Evolutionary conservation across 2,888 invertebrate genomes (phyloP), one percentile per base, ranked within the genome.

Genomic region (Leptinotarsa juncta): DNA sequence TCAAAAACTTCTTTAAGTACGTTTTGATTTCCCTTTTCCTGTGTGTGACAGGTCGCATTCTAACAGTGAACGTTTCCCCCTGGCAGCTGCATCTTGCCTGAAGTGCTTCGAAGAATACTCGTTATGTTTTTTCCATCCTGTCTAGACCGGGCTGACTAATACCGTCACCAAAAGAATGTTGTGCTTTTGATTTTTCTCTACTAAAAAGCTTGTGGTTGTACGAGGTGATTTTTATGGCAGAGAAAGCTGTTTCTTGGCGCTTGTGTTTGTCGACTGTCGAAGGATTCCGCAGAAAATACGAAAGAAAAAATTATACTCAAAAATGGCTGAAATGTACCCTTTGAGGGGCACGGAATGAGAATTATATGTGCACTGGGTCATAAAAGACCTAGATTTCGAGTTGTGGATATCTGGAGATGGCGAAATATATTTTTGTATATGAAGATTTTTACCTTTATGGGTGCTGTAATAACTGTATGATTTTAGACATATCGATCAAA

Each of bases 1-100:
- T 97, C 93, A 96, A 96, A 92, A 96, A 96, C 91, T 96, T 96
- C 91, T 96, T 97, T 94, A 97, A 97, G 97, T 97, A 96, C 82
- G 88, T 82, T 70, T 67, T 71, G 51, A 57, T 70, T 15, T 26
- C 42, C 16, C 15, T n/a, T n/a, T 62, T n/a, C 32, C 32, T 62
- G 12, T 62, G 62, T 62, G 62, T 62, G 62, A 26, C 42, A 32
- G 18, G n/a, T 32, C 15, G 62, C n/a, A 32, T 62, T 42, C 42
- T 62, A 62, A 62, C 62, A 62, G 42, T n/a, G 62, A 62, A 62
- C 14, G 62, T 62, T 62, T 26, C 4, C 10, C 57, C 20, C 3
- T 26, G 26, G 42, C n/a, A 2, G 42, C 5, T 62, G 32, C 15
- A 14, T 12, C 62, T 5, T 32, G 62, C 42, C 42, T 42, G 32